Percentiles rank a stretch among this genome's conserved stretches.
These are phyloP conservation scores for Corydoras maculifer DNA, from an alignment of 2,113 vertebrate genomes.

Conservation along the genomic window DNA sequence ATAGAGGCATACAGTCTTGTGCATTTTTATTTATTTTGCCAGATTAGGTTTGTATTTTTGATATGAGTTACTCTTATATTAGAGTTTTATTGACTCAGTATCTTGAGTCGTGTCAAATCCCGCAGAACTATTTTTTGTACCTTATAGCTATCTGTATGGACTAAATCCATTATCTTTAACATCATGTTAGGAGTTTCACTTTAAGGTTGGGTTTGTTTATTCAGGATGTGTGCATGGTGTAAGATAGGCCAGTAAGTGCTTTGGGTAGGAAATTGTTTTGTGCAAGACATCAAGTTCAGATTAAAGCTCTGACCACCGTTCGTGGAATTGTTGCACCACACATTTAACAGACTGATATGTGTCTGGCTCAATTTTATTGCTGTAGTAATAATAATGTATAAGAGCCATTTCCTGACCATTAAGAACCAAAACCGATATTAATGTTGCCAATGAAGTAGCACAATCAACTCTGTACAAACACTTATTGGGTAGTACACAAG, in stretches of 20 bases:
- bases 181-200: neutral
- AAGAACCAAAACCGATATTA: neutral
- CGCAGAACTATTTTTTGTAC: no score
- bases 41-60: no score
- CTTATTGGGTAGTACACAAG: no score
- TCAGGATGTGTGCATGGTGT: conserved; percentile 1
- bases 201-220: neutral
- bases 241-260: conserved; percentile 10
- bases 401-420: neutral
- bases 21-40: no score
- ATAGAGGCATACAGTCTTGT: no score
- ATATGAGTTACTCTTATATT: no score
- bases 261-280: neutral
- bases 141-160: neutral
- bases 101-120: no score
- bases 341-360: no score
- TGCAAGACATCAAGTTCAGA: neutral
- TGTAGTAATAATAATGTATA: neutral
- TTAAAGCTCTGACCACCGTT: neutral
- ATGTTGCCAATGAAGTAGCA: neutral
- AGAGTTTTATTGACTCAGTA: no score
- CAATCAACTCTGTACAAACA: no score
- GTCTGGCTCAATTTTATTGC: neutral
- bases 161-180: neutral
- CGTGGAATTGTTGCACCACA: no score